Conservation (phyloP, 2,888 invertebrate species). For the Mystacides longicornis region DNA sequence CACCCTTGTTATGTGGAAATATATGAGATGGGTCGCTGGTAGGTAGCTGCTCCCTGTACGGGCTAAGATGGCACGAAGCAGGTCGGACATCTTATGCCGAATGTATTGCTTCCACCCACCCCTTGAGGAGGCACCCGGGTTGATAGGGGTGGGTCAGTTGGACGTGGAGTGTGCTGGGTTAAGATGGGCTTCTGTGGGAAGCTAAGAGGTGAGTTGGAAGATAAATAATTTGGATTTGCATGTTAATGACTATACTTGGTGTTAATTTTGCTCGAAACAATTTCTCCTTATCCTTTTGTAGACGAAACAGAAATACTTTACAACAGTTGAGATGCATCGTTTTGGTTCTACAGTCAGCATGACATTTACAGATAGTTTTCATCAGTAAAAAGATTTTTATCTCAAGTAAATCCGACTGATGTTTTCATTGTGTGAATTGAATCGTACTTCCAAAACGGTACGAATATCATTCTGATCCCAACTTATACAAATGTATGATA, state of each 20-base stretch:
- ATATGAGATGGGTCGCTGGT: constrained; percentile 4
- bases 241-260: constrained; percentile 16
- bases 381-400: no score
- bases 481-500: no score
- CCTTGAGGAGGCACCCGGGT: constrained; percentile 6
- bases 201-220: constrained; percentile 16
- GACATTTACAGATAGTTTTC: no score
- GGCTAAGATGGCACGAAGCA: constrained; percentile 25
- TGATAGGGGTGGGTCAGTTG: constrained; percentile 14
- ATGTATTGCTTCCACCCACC: constrained; percentile 20
- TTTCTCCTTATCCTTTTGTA: not conserved
- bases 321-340: no score
- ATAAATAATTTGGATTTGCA: constrained; percentile 20
- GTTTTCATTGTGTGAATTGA: no score
- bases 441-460: no score
- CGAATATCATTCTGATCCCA: no score
- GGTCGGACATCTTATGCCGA: constrained; percentile 26
- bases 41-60: not conserved
- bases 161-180: not conserved
- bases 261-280: constrained; percentile 7
- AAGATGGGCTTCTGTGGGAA: constrained; percentile 6
- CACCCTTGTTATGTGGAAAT: constrained; percentile 18
- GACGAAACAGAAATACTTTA: not conserved
- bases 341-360: no score
- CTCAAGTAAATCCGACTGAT: no score